Percentiles rank a stretch among this genome's conserved stretches.
Conservation (phyloP, 1,140 invertebrate species). For the Drosophila repletoides region DNA sequence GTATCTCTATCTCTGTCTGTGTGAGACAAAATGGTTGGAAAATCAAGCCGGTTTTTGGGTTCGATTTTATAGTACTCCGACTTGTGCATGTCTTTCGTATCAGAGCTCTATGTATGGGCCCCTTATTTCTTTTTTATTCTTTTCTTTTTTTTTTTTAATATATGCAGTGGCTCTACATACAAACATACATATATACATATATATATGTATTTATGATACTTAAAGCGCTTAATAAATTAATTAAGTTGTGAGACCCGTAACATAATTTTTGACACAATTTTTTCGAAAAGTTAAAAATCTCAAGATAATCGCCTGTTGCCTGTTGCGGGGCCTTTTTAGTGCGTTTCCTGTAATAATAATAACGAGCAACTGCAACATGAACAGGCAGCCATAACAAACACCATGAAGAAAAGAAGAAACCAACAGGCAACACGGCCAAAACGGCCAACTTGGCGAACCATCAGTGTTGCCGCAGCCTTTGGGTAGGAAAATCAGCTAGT, state of each 20-base stretch:
- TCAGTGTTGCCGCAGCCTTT: slow-evolving; percentile 6
- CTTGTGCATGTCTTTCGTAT: slow-evolving; percentile 24
- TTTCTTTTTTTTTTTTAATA: no score
- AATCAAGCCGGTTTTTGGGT: slow-evolving; percentile 73
- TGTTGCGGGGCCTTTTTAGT: not conserved
- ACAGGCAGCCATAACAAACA: slow-evolving; percentile 63
- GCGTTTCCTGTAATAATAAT: slow-evolving; percentile 26
- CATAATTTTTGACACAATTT: slow-evolving; percentile 80
- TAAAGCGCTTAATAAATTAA: slow-evolving; percentile 60
- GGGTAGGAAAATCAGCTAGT: no score
- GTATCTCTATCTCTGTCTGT: slow-evolving; percentile 27
- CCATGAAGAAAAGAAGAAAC: slow-evolving; percentile 47
- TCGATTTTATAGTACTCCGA: slow-evolving; percentile 19
- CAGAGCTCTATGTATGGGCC: slow-evolving; percentile 2
- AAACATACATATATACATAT: no score
- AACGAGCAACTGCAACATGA: slow-evolving; percentile 39
- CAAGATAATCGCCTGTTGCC: slow-evolving; percentile 62
- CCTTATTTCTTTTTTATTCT: no score
- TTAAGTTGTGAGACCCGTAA: slow-evolving; percentile 78
- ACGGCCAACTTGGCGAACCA: not conserved
- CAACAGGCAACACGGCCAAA: slow-evolving; percentile 24
- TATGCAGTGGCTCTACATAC: slow-evolving; percentile 29
- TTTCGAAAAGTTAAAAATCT: slow-evolving; percentile 55
- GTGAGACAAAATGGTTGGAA: slow-evolving; percentile 78
- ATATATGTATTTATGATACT: slow-evolving; percentile 10